Evolutionary conservation across 2,888 invertebrate species (phyloP).

Genomic region (Zootermopsis nevadensis): DNA sequence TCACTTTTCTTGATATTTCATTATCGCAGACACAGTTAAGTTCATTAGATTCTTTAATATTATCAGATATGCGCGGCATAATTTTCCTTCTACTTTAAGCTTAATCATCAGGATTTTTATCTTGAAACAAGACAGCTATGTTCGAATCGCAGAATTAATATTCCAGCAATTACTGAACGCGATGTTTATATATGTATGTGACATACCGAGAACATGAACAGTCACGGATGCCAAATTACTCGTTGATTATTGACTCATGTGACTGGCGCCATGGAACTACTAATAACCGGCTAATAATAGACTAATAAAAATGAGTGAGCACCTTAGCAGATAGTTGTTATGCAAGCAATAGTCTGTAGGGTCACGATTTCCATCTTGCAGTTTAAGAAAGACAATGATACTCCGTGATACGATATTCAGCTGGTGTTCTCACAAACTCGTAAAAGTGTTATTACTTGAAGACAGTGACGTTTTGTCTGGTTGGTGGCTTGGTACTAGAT

Average conservation of each 20-base stretch:
- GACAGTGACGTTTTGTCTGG: slow-evolving; percentile 5
- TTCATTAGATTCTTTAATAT: too few species aligned
- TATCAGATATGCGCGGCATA: too few species aligned
- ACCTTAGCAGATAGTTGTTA: not conserved
- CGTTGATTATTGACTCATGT: not conserved
- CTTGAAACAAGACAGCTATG: too few species aligned
- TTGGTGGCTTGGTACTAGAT: not conserved
- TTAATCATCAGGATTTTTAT: too few species aligned
- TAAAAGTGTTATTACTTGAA: slow-evolving; percentile 26
- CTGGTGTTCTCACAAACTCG: not conserved
- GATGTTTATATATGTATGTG: not conserved
- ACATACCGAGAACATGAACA: not conserved
- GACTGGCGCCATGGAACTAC: slow-evolving; percentile 2
- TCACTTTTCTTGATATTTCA: too few species aligned
- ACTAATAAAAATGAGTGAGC: slow-evolving; percentile 6
- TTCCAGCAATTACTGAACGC: not conserved
- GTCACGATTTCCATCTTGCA: not conserved
- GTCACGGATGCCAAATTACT: not conserved
- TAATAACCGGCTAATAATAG: slow-evolving; percentile 3
- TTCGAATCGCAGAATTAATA: not conserved
- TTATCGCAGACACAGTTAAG: too few species aligned
- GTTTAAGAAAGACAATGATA: not conserved
- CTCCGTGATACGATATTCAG: not conserved
- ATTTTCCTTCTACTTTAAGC: too few species aligned
- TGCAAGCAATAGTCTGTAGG: not conserved